Evolutionary conservation across 2,888 invertebrate genomes (phyloP), one percentile per base, ranked within the genome.

Genomic region (Andrena chrysosceles): DNA sequence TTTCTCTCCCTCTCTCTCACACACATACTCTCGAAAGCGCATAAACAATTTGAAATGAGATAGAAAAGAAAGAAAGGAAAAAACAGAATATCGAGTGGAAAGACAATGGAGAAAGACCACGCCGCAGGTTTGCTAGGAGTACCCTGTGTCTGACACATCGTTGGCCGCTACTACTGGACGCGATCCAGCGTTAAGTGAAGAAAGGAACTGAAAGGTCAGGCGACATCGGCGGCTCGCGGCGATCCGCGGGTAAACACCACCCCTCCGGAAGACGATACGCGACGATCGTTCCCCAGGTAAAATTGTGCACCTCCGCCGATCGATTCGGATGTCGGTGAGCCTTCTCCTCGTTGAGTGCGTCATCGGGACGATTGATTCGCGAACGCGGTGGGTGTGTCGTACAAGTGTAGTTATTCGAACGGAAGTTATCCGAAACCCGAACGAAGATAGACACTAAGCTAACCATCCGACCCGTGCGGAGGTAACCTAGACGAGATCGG

Each of bases 11-110:
- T 5, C 56, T 26, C 23, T 23, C 56, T 56, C 56, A 23, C 56
- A 56, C 23, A 56, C 56, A 23, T 4, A 23, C 56, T 56, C 56
- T 26, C 73, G 35, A 64, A 79, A 59, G 49, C 80, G 67, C 63
- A 63, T 54, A 81, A 81, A 81, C 56, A 81, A 79, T 48, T 54
- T 72, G 79, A 63, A 79, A 81, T 29, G 59, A 70, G 54, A n/a
- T 26, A 35, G 31, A 35, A 69, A 7, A 49, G 31, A 31, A 54
- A 54, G 23, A 2, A 26, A 73, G n/a, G 52, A 52, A 67, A 66
- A 75, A 74, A 72, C 60, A 77, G 29, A 80, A 49, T 59, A 67
- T 67, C 48, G 8, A 63, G 20, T 81, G 48, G 81, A 79, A 73
- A 81, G 42, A 64, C 73, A 49, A 62, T 23, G 13, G 48, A 72